These are phyloP conservation scores for Epiblema foenella DNA, from an alignment of 2,888 invertebrate genomes.

Conservation along the genomic window DNA sequence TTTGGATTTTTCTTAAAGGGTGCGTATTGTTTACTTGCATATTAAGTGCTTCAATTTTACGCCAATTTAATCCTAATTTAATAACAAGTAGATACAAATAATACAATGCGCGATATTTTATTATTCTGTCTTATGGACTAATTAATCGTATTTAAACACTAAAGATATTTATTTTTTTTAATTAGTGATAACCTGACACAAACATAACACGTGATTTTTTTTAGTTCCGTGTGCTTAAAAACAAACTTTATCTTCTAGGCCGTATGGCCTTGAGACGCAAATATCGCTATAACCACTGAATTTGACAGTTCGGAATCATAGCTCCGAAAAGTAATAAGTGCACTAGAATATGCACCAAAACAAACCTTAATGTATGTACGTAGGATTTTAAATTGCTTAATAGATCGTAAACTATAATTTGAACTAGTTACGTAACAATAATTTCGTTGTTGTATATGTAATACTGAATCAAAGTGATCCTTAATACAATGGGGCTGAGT, in stretches of 20 bases:
- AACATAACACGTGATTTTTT: neutral
- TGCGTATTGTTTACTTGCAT: slow-evolving; percentile 2
- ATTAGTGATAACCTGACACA: neutral
- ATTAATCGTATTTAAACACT: neutral
- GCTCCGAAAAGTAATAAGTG: slow-evolving; percentile 1
- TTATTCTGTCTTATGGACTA: neutral
- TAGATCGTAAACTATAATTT: neutral
- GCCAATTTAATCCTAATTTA: neutral
- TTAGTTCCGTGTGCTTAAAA: neutral
- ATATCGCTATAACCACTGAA: neutral
- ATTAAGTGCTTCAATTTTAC: neutral
- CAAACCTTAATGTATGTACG: neutral
- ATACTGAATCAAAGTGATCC: neutral
- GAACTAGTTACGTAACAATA: slow-evolving; percentile 3
- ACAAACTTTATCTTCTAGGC: neutral
- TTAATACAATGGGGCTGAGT: neutral
- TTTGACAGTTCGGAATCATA: slow-evolving; percentile 2
- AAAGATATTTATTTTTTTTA: too few relatives aligned
- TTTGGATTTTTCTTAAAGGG: slow-evolving; percentile 14
- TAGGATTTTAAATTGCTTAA: neutral
- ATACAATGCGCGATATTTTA: neutral
- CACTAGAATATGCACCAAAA: neutral
- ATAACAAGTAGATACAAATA: neutral
- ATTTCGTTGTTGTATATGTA: neutral
- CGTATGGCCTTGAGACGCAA: slow-evolving; percentile 2